Evolutionary conservation across 2,888 invertebrate genomes (phyloP).

Genomic region (Eristalinus aeneus): DNA sequence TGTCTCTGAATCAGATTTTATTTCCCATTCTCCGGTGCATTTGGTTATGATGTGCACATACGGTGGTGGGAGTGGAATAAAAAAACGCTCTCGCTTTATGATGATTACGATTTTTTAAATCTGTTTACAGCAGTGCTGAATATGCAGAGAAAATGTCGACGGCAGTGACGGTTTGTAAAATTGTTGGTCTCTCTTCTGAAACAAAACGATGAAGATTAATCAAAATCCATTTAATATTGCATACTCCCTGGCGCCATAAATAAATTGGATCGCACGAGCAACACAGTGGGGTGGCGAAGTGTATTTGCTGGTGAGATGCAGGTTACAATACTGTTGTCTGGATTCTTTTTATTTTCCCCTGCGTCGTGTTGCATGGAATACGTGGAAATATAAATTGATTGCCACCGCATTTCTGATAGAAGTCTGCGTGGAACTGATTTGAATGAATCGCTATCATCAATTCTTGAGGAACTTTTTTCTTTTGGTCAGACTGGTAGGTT

Average conservation of each 20-base stretch:
- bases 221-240: constrained; percentile 64
- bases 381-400: constrained; percentile 9
- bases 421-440: neutral
- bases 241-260: constrained; percentile 46
- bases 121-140: constrained; percentile 50
- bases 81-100: constrained; percentile 39
- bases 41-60: neutral
- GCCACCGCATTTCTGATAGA: constrained; percentile 1
- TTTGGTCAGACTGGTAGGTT: neutral
- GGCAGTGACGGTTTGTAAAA: constrained; percentile 4
- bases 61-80: neutral
- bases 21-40: constrained; percentile 7
- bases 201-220: constrained; percentile 53
- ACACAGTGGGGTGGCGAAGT: constrained; percentile 26
- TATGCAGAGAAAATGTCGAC: constrained; percentile 14
- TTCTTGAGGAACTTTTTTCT: neutral
- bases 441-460: neutral
- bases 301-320: neutral
- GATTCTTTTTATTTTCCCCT: neutral
- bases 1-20: constrained; percentile 5
- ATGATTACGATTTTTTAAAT: constrained; percentile 68
- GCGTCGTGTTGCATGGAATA: neutral
- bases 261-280: constrained; percentile 25
- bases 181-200: constrained; percentile 31
- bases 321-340: neutral